These are phyloP conservation scores for Clinocottus analis DNA, from an alignment of 2,113 vertebrate species.

Conservation along the genomic window DNA sequence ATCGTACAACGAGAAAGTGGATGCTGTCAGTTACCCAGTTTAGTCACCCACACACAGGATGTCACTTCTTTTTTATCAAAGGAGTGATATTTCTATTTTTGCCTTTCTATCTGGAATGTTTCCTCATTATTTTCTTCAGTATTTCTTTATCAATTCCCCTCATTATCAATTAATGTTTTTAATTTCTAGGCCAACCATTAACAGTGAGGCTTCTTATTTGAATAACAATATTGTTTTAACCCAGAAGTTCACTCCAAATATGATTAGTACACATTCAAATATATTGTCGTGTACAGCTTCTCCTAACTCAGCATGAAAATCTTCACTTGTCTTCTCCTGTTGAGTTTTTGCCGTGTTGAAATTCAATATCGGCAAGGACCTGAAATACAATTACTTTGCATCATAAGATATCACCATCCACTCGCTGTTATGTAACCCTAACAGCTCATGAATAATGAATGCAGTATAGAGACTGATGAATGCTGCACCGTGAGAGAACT, in stretches of 20 bases:
- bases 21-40: constrained; percentile 26
- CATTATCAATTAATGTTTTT: background rate
- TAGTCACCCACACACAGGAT: constrained; percentile 25
- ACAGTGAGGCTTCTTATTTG: background rate
- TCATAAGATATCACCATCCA: constrained; percentile 44
- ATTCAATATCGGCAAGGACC: constrained; percentile 7
- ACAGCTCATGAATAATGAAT: constrained; percentile 62
- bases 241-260: background rate
- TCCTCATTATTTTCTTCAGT: constrained; percentile 5
- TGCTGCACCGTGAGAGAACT: constrained; percentile 32
- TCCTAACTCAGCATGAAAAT: constrained; percentile 11
- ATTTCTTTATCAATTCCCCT: background rate
- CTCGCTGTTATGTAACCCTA: constrained; percentile 58
- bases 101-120: constrained; percentile 4
- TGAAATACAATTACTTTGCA: constrained; percentile 47
- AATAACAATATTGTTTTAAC: background rate
- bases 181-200: background rate
- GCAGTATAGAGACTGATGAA: constrained; percentile 17
- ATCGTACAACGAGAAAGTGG: constrained; percentile 18
- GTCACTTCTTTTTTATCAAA: constrained; percentile 13
- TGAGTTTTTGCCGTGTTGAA: constrained; percentile 30
- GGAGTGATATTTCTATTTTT: constrained; percentile 7
- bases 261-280: background rate
- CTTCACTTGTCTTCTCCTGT: constrained; percentile 28
- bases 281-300: background rate